These are phyloP conservation scores for Ivindomyrus marchei DNA, from an alignment of 2,113 vertebrate species.

Conservation along the genomic window DNA sequence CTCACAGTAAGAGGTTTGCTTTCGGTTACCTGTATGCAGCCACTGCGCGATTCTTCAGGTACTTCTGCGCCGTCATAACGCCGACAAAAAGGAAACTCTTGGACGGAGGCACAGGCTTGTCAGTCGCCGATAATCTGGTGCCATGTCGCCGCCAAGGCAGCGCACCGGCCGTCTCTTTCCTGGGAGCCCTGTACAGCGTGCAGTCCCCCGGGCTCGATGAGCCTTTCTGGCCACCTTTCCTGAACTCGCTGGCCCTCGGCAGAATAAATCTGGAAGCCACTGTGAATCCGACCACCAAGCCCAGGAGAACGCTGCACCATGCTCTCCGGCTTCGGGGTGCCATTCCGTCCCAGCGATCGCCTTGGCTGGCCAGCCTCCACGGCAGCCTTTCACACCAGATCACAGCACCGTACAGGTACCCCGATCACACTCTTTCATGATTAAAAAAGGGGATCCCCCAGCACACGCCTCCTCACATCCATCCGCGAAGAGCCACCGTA, in stretches of 20 bases:
- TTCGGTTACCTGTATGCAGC: constrained; percentile 76
- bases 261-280: constrained; percentile 82
- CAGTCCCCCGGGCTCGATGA: constrained; percentile 51
- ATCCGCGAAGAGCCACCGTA: constrained; percentile 41
- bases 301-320: constrained; percentile 81
- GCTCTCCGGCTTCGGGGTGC: constrained; percentile 76
- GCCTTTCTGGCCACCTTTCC: constrained; percentile 66
- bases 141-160: constrained; percentile 49
- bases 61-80: constrained; percentile 95
- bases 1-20: background rate
- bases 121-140: constrained; percentile 42
- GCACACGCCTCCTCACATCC: constrained; percentile 57
- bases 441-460: constrained; percentile 31
- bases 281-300: constrained; percentile 83
- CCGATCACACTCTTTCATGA: constrained; percentile 48
- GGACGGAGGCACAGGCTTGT: constrained; percentile 46
- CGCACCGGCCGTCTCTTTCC: constrained; percentile 49
- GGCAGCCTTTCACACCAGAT: constrained; percentile 13
- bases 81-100: constrained; percentile 82
- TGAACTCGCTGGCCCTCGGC: constrained; percentile 70
- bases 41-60: constrained; percentile 83
- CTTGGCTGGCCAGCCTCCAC: background rate
- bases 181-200: constrained; percentile 41
- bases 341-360: constrained; percentile 53
- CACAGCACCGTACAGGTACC: constrained; percentile 26